phyloP scores from a whole-genome alignment of 2,113 vertebrate genomes.

The Meleagris gallopavo region DNA sequence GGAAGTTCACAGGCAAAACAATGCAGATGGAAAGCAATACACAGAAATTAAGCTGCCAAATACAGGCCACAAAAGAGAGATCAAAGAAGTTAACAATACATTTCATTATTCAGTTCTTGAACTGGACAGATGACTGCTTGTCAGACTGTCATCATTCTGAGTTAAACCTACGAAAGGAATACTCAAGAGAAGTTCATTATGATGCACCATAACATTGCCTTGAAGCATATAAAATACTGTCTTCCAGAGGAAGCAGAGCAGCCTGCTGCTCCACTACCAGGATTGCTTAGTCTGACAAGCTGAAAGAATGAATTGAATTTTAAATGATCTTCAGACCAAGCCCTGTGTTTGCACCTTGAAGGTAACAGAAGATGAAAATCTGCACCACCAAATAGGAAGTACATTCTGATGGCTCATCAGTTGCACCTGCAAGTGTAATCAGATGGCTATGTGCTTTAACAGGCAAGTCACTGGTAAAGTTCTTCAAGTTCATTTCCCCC shows the following conservation, averaged over 20 bases:
- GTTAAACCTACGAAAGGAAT: slow-evolving; percentile 1
- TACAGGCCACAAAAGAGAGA: slow-evolving; percentile 17
- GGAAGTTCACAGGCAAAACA: not conserved
- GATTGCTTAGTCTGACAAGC: not conserved
- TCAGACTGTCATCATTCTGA: slow-evolving; percentile 13
- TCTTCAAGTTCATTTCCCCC: not conserved
- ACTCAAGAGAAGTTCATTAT: slow-evolving; percentile 16
- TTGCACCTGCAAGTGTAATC: slow-evolving; percentile 7
- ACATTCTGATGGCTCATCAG: not conserved
- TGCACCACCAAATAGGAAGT: not conserved
- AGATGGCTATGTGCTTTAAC: not conserved
- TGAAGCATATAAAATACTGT: not conserved
- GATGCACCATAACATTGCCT: not conserved
- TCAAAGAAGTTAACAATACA: not conserved
- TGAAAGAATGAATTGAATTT: not conserved
- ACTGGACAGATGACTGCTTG: slow-evolving; percentile 20
- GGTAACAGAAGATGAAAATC: slow-evolving; percentile 15
- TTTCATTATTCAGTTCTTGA: slow-evolving; percentile 48
- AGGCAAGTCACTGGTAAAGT: not conserved
- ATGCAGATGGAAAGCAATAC: not conserved
- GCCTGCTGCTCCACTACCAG: slow-evolving; percentile 30
- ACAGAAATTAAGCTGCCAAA: slow-evolving; percentile 36
- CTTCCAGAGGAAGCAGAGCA: slow-evolving; percentile 6
- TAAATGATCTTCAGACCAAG: slow-evolving; percentile 3
- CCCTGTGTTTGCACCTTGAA: slow-evolving; percentile 17